phyloP scores from a whole-genome alignment of 2,888 invertebrate species.

The Agelastica alni region DNA sequence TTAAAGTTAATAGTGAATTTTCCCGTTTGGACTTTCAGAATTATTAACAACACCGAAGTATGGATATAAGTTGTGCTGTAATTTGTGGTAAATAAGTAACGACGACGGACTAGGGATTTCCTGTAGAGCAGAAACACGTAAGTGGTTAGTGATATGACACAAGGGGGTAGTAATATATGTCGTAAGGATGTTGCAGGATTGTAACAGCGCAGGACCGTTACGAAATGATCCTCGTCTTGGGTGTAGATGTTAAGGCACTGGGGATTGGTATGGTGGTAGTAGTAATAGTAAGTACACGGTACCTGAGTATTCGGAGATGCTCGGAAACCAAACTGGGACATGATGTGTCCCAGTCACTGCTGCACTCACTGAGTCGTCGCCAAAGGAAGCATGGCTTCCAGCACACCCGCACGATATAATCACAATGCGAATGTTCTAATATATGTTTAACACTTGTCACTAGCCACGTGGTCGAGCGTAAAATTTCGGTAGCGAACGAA shows the following conservation, averaged over 20 bases:
- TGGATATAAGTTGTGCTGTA: neutral
- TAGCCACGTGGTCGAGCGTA: slow-evolving; percentile 40
- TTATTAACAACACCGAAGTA: too few relatives aligned
- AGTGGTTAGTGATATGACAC: slow-evolving; percentile 17
- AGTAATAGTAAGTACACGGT: slow-evolving; percentile 34
- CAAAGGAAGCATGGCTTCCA: slow-evolving; percentile 54
- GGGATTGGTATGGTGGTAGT: neutral
- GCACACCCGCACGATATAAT: slow-evolving; percentile 43
- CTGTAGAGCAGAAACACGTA: slow-evolving; percentile 2
- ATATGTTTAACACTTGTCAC: slow-evolving; percentile 15
- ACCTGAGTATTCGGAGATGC: slow-evolving; percentile 70
- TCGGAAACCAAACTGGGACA: slow-evolving; percentile 71
- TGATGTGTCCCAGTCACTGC: slow-evolving; percentile 62
- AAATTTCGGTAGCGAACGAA: slow-evolving; percentile 43
- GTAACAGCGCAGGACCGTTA: slow-evolving; percentile 18
- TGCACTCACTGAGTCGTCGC: slow-evolving; percentile 55
- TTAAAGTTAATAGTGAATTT: too few relatives aligned
- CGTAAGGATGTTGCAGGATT: slow-evolving; percentile 4
- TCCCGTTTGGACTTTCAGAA: too few relatives aligned
- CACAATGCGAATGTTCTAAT: slow-evolving; percentile 15
- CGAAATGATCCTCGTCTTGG: slow-evolving; percentile 5
- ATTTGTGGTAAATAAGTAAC: slow-evolving; percentile 1
- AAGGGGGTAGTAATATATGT: slow-evolving; percentile 19
- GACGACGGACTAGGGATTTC: slow-evolving; percentile 10
- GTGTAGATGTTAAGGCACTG: neutral